Percentiles rank a stretch among this genome's conserved stretches.
Conservation (phyloP, 2,797 vertebrate genomes). For the Centroberyx gerrardi region DNA sequence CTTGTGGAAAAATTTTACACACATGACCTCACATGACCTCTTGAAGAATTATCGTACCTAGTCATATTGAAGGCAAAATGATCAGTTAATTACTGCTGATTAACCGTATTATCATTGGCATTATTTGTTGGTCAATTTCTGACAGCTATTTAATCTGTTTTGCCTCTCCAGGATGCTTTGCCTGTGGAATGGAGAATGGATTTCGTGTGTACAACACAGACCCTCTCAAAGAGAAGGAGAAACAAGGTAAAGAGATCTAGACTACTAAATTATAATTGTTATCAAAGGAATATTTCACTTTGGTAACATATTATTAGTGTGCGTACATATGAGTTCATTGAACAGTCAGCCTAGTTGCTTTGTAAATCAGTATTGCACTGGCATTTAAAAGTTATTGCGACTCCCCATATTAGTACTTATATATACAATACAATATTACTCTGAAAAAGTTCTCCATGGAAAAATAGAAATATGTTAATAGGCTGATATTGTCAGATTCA, state of each 20-base stretch:
- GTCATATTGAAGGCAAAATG: background rate
- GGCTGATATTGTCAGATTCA: background rate
- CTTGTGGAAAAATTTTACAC: background rate
- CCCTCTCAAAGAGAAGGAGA: conserved; percentile 99
- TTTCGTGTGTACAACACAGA: conserved; percentile 99
- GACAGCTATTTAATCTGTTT: background rate
- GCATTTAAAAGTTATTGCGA: background rate
- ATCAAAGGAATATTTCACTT: background rate
- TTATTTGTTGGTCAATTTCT: background rate
- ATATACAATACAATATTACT: background rate
- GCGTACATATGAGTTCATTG: background rate
- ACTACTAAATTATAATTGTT: background rate
- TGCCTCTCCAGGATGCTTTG: conserved; percentile 93
- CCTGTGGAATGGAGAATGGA: conserved; percentile 99
- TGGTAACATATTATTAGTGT: background rate
- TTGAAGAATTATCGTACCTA: background rate
- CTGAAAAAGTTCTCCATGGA: background rate
- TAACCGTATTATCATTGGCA: background rate
- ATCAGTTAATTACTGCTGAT: background rate
- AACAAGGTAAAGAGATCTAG: conserved; percentile 90
- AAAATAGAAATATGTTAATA: background rate
- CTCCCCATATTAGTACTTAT: background rate
- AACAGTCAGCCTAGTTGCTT: background rate
- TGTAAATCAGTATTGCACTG: background rate
- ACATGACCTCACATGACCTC: conserved; percentile 32